Conservation (phyloP, 1,140 invertebrate genomes). For the Drosophila bifasciata region DNA sequence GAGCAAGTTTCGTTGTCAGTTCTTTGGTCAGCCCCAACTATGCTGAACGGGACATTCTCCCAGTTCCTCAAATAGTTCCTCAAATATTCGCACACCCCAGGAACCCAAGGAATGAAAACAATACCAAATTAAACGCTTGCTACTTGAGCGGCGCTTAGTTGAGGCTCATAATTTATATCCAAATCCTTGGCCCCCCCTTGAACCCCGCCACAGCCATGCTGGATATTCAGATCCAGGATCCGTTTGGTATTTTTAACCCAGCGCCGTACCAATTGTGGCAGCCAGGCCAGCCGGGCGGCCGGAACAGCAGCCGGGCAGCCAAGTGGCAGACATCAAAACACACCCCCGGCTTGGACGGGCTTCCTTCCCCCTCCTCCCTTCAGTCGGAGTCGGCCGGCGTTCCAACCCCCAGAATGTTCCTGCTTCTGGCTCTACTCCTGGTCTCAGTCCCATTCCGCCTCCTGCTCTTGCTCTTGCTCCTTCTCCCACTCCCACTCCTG, state of each 20-base stretch:
- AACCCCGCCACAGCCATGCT: slow-evolving; percentile 2
- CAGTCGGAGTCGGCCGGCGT: slow-evolving; percentile 7
- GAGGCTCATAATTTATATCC: slow-evolving; percentile 54
- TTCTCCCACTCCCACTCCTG: too few species aligned
- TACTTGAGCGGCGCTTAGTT: slow-evolving; percentile 36
- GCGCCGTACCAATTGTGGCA: slow-evolving; percentile 39
- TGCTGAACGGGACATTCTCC: slow-evolving; percentile 57
- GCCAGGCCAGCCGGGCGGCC: background rate
- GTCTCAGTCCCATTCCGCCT: background rate
- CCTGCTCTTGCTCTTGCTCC: slow-evolving; percentile 11
- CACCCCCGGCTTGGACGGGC: slow-evolving; percentile 53
- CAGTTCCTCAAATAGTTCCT: slow-evolving; percentile 68
- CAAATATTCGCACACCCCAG: slow-evolving; percentile 16
- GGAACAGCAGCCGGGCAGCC: slow-evolving; percentile 43
- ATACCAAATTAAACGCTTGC: slow-evolving; percentile 75
- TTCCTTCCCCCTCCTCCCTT: background rate
- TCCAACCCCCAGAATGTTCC: slow-evolving; percentile 22
- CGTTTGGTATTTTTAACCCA: slow-evolving; percentile 50
- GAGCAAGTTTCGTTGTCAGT: slow-evolving; percentile 68
- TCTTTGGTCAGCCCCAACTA: slow-evolving; percentile 56
- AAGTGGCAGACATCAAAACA: slow-evolving; percentile 80
- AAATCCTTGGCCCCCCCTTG: slow-evolving; percentile 22
- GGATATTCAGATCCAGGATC: slow-evolving; percentile 16
- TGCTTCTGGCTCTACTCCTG: slow-evolving; percentile 11
- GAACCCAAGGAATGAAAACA: slow-evolving; percentile 37